These are phyloP conservation scores for Gymnorhina tibicen DNA, from an alignment of 2,113 vertebrate species.

Conservation along the genomic window DNA sequence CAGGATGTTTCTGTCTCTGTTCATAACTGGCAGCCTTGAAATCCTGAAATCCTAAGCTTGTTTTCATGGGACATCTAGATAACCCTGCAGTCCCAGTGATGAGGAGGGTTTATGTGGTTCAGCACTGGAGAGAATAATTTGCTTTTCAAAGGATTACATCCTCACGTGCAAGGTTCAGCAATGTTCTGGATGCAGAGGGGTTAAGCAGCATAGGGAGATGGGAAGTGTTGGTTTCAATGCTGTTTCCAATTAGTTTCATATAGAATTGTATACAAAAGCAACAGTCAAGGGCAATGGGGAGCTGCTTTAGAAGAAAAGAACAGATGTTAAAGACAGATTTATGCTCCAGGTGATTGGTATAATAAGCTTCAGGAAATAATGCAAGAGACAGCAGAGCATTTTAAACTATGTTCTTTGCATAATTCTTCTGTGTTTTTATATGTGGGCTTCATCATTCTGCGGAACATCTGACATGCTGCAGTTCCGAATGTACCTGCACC, in stretches of 20 bases:
- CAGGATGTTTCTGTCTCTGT: not conserved
- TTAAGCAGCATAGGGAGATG: not conserved
- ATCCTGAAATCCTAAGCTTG: not conserved
- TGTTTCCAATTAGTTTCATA: constrained; percentile 34
- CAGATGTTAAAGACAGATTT: constrained; percentile 29
- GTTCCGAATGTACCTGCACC: not conserved
- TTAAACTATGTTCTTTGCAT: not conserved
- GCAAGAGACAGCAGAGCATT: not conserved
- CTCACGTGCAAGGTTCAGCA: not conserved
- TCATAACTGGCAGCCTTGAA: not conserved
- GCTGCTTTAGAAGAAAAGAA: not conserved
- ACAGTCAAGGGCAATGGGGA: not conserved
- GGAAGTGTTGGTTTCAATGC: not conserved
- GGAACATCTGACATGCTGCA: not conserved
- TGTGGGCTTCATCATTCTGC: not conserved
- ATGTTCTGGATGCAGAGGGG: not conserved
- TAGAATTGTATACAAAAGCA: not conserved
- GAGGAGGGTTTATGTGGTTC: not conserved
- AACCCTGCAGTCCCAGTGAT: not conserved
- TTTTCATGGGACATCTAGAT: not conserved
- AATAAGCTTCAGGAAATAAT: constrained; percentile 15
- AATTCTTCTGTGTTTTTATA: not conserved
- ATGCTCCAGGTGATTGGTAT: constrained; percentile 35
- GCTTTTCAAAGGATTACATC: not conserved
- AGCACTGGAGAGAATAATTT: not conserved